Evolutionary conservation across 2,797 vertebrate species (phyloP), one percentile per base, ranked within the genome.

Genomic region (Iguana delicatissima): DNA sequence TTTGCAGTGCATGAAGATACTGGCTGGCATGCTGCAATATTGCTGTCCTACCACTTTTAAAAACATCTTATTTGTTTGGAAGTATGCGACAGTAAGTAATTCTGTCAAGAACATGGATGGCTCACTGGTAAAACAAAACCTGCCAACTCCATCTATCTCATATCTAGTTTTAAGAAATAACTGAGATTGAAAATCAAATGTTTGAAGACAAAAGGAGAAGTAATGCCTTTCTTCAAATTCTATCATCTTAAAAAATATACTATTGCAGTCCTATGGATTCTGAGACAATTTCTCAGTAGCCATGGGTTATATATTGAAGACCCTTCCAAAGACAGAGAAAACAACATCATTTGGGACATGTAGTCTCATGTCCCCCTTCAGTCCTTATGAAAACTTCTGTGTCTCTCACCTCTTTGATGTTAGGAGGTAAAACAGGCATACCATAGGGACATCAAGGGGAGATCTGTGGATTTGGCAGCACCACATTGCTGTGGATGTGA

Each of bases 141-240:
- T 93, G 57, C 52, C 52, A 77, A 91, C 88, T 85, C 89, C 84
- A 64, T 80, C 42, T 72, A 52, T 91, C 35, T 91, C 50, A 29
- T 81, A 67, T 67, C 76, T 46, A 24, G 20, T 83, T 64, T 88
- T 89, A 82, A 91, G 79, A 93, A 38, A 91, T 84, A 92, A 67
- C 81, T 89, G 69, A 89, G n/a, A 83, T 50, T 88, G 1, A 13
- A 87, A 93, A 94, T 92, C 42, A 46, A n/a, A 32, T 46, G 46
- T 42, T 57, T 38, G 38, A 46, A 29, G 91, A 80, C 50, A 89
- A 87, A 90, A 18, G 10, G 90, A 91, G 93, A 90, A 62, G 16
- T 57, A 20, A 0, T 81, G 6, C 55, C 24, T 46, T 94, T 91
- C 80, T 92, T 88, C 64, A 87, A 22, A 42, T 91, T 29, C 7